A percentile compares a stretch with the other conserved stretches of the same genome.
These are phyloP conservation scores for Caenorhabditis brenneri DNA, from an alignment of 1,140 invertebrate genomes.

Conservation along the genomic window DNA sequence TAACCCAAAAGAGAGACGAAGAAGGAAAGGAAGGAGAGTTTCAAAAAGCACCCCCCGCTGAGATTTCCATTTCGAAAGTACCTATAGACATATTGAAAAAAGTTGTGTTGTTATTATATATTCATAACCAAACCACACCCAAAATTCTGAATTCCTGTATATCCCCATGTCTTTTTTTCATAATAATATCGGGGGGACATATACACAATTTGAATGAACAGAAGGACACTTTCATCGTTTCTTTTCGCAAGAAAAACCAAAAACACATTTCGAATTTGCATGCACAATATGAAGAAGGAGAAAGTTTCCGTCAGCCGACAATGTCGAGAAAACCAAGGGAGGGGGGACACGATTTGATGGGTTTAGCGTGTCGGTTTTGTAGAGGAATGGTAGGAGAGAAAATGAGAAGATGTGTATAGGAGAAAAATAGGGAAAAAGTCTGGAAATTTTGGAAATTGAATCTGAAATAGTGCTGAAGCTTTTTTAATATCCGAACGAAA, in stretches of 20 bases:
- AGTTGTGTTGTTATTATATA: no score
- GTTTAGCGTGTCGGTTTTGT: no score
- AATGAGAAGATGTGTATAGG: not conserved
- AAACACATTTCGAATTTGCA: conserved; percentile 38
- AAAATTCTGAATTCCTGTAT: not conserved
- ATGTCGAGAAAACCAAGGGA: not conserved
- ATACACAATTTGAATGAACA: not conserved
- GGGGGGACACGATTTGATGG: conserved; percentile 34
- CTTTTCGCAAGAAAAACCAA: not conserved
- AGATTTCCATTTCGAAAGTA: no score
- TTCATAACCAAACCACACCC: not conserved
- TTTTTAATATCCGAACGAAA: no score
- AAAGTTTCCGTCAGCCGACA: not conserved
- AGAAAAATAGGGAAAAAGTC: not conserved
- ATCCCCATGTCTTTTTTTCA: not conserved
- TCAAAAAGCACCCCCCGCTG: not conserved
- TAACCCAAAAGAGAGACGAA: conserved; percentile 1
- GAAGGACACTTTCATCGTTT: conserved; percentile 3
- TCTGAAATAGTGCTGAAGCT: no score
- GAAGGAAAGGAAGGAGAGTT: not conserved
- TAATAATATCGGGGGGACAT: not conserved
- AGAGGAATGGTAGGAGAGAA: no score
- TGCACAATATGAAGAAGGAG: conserved; percentile 33
- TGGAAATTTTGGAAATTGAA: not conserved
- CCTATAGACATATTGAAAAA: no score